Percentiles rank a stretch among this genome's conserved stretches.
These are phyloP conservation scores for Phataginus tricuspis DNA, from an alignment of 2,797 vertebrate species.

Conservation along the genomic window DNA sequence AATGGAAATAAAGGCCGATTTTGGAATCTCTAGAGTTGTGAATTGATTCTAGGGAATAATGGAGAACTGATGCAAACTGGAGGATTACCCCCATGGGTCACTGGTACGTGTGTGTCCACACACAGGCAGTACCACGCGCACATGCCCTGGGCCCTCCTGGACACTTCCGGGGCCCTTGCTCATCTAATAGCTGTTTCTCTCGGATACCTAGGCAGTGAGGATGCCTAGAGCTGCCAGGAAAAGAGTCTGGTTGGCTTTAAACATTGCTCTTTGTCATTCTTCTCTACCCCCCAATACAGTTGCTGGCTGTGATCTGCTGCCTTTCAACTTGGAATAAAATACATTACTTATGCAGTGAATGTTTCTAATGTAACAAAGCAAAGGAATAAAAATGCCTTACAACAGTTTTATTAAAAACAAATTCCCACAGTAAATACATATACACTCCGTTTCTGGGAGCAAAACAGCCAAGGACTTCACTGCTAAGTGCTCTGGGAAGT, in stretches of 20 bases:
- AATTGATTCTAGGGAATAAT: background rate
- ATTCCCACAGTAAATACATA: slow-evolving; percentile 93
- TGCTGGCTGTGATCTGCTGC: slow-evolving; percentile 84
- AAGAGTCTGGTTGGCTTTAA: slow-evolving; percentile 76
- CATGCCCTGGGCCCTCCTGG: background rate
- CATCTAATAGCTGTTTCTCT: background rate
- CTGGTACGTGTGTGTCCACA: background rate
- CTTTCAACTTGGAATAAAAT: slow-evolving; percentile 86
- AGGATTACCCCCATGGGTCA: rapidly evolving
- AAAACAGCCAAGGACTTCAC: slow-evolving; percentile 86
- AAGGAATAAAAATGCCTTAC: slow-evolving; percentile 89
- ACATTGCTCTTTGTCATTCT: slow-evolving; percentile 74
- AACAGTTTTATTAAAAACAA: slow-evolving; percentile 92
- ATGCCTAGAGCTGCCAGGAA: slow-evolving; percentile 60
- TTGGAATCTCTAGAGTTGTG: background rate
- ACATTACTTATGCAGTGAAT: slow-evolving; percentile 89
- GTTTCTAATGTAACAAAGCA: slow-evolving; percentile 89
- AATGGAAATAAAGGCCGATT: background rate
- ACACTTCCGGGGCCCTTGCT: background rate
- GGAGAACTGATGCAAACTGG: background rate
- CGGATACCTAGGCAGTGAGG: background rate
- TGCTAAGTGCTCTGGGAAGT: slow-evolving; percentile 90
- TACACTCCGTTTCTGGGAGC: slow-evolving; percentile 86
- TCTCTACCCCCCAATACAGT: slow-evolving; percentile 78
- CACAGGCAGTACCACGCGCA: rapidly evolving